These are phyloP conservation scores for Monopterus albus DNA, from an alignment of 2,113 vertebrate genomes.

Conservation along the genomic window DNA sequence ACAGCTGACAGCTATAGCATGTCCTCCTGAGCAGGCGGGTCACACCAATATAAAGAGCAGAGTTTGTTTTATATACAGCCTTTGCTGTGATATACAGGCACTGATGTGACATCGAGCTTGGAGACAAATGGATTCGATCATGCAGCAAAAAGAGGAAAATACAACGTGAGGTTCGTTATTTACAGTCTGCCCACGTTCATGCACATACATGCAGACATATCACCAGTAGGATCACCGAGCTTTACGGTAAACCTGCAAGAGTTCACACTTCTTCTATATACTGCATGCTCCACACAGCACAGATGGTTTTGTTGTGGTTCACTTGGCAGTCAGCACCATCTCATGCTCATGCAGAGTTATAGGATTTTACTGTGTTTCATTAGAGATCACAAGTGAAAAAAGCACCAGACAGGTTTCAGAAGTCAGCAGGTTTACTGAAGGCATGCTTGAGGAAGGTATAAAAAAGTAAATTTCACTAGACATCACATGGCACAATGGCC, in stretches of 20 bases:
- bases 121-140: conserved; percentile 56
- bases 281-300: conserved; percentile 46
- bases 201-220: conserved; percentile 35
- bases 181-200: conserved; percentile 37
- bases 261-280: conserved; percentile 44
- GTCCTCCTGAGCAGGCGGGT: conserved; percentile 17
- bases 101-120: conserved; percentile 38
- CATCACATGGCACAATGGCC: conserved; percentile 69
- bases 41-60: conserved; percentile 16
- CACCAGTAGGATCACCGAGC: conserved; percentile 15
- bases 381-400: conserved; percentile 33
- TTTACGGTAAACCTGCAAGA: conserved; percentile 50
- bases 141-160: conserved; percentile 19
- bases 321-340: conserved; percentile 57
- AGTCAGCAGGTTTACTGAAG: conserved; percentile 38
- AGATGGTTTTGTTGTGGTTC: conserved; percentile 71
- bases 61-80: conserved; percentile 45
- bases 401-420: conserved; percentile 24
- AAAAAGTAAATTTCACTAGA: conserved; percentile 65
- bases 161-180: conserved; percentile 49
- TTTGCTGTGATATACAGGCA: conserved; percentile 40
- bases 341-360: conserved; percentile 38
- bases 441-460: conserved; percentile 42
- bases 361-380: conserved; percentile 44
- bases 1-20: conserved; percentile 19